Conservation (phyloP, 2,797 vertebrate genomes). For the Anableps anableps region DNA sequence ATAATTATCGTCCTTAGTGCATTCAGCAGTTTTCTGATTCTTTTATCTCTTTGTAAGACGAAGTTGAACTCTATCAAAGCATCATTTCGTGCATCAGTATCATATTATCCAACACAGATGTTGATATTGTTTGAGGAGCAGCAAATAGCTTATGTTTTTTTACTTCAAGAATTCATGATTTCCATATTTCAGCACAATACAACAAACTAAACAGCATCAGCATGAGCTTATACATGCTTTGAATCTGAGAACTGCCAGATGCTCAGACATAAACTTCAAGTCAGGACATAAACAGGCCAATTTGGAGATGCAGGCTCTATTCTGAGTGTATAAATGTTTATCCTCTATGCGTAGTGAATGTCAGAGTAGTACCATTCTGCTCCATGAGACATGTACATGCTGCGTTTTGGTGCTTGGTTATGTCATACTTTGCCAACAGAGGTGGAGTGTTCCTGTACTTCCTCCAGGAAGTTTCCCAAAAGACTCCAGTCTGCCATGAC, state of each 20-base stretch:
- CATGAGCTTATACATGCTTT: background rate
- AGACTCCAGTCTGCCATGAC: slow-evolving; percentile 97
- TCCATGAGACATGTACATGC: background rate
- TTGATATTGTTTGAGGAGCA: background rate
- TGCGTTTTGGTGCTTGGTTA: slow-evolving; percentile 1
- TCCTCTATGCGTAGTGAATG: slow-evolving; percentile 6
- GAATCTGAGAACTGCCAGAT: background rate
- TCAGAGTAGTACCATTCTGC: background rate
- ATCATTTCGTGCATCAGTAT: background rate
- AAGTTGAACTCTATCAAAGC: background rate
- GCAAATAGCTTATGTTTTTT: background rate
- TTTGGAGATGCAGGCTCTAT: slow-evolving; percentile 16
- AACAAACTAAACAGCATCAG: background rate
- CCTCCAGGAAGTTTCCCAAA: slow-evolving; percentile 95
- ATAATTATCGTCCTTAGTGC: no score
- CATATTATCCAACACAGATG: background rate
- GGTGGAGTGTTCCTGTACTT: slow-evolving; percentile 97
- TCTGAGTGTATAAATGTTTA: slow-evolving; percentile 13
- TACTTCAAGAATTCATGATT: background rate
- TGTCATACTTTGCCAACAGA: slow-evolving; percentile 88
- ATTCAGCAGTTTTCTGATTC: no score
- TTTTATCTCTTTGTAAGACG: no score
- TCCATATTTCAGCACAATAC: background rate
- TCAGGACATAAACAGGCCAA: slow-evolving; percentile 19
- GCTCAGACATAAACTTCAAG: background rate